Evolutionary conservation across 2,797 vertebrate genomes (phyloP), one percentile per base, ranked within the genome.

Genomic region (Dendrocincla tyrannina): DNA sequence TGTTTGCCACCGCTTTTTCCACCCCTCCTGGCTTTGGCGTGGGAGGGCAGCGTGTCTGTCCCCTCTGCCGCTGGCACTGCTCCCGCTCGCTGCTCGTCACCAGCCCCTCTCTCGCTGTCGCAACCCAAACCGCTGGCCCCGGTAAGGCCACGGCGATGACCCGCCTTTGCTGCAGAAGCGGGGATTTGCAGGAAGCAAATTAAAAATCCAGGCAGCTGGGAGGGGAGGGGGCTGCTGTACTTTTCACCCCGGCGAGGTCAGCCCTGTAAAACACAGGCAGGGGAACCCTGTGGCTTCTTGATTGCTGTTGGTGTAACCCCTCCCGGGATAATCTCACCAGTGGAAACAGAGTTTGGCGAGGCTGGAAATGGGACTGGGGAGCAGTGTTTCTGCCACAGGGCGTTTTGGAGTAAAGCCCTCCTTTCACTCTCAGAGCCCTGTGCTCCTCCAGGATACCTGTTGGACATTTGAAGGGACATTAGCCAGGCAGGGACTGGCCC

Each of bases 101-200:
- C 50, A 37, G 0, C 46, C 46, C 32, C 11, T 30, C 27, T 81
- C n/a, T 42, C 0, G 0, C 39, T 60, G 39, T 17, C 0, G 0
- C 22, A n/a, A 46, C 3, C 64, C 59, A 52, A 37, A n/a, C 7
- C 1, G 0, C 70, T 10, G 70, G 69, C 25, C 8, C 44, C 3
- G 1, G 8, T 6, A 10, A 69, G 64, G 58, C 69, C 5, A 3
- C 0, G 5, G 35, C 4, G 1, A 7, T 1, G 52, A 28, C 41
- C 32, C 1, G 1, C 63, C 72, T 78, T 44, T 56, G 78, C 66
- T 75, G 74, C 66, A 63, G 58, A 47, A 47, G 35, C 4, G 4
- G 62, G 53, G 78, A 52, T 87, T 70, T 87, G 58, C 58, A 82
- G 67, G 32, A 85, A 88, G 19, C 56, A 75, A 87, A 95, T 91